A percentile compares a stretch with the other conserved stretches of the same genome.
These are phyloP conservation scores for Tenthredo livida DNA, from an alignment of 2,888 invertebrate species.

Conservation along the genomic window DNA sequence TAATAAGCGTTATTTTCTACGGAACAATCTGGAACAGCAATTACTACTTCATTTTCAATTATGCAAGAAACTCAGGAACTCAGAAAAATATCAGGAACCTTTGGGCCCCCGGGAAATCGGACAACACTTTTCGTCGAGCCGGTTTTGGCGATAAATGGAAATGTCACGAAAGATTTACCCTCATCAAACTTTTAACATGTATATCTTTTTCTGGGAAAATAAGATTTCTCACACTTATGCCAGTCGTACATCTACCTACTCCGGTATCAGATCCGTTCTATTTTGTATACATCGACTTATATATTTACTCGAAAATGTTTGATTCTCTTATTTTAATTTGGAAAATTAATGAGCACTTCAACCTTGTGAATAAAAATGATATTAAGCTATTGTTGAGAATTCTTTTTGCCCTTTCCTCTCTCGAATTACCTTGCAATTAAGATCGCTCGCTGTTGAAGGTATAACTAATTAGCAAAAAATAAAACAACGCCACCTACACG, in stretches of 20 bases:
- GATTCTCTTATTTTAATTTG: neutral
- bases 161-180: slow-evolving; percentile 23
- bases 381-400: neutral
- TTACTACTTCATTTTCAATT: neutral
- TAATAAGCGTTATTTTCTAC: neutral
- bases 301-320: neutral
- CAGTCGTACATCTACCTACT: neutral
- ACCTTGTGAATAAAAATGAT: neutral
- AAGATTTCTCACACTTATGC: neutral
- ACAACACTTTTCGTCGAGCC: neutral
- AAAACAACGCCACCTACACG: neutral
- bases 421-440: neutral
- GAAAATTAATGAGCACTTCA: neutral
- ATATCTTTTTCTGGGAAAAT: neutral
- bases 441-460: neutral
- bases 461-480: slow-evolving; percentile 4
- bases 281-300: neutral
- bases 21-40: neutral
- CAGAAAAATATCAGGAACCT: neutral
- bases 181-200: neutral
- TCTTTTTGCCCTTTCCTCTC: neutral
- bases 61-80: neutral
- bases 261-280: neutral
- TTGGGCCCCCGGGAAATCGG: slow-evolving; percentile 8
- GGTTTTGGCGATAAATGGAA: slow-evolving; percentile 21